phyloP scores from a whole-genome alignment of 2,888 invertebrate species.

The Nematopogon swammerdamellus region DNA sequence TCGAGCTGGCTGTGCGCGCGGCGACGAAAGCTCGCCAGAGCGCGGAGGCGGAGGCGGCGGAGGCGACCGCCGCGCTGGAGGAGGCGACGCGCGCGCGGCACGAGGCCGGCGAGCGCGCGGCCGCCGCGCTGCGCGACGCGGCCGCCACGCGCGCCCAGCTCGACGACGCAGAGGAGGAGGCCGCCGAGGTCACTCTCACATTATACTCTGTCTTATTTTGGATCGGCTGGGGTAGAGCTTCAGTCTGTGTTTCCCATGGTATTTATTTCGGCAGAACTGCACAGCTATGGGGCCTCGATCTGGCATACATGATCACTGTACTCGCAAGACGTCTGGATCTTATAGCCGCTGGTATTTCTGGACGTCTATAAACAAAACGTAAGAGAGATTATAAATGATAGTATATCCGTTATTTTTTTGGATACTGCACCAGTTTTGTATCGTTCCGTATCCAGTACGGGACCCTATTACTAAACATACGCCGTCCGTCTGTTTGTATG shows the following conservation, averaged over 20 bases:
- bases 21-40: constrained; percentile 85
- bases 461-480: too few species aligned
- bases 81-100: constrained; percentile 70
- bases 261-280: neutral
- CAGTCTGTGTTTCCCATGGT: too few species aligned
- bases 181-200: constrained; percentile 61
- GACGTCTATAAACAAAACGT: too few species aligned
- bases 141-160: constrained; percentile 78
- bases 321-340: neutral
- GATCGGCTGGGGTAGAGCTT: neutral
- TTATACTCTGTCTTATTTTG: too few species aligned
- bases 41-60: constrained; percentile 83
- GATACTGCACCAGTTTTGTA: too few species aligned
- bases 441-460: too few species aligned
- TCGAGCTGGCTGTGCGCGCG: constrained; percentile 79
- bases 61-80: constrained; percentile 78
- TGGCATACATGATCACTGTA: too few species aligned
- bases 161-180: constrained; percentile 93
- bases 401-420: too few species aligned
- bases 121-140: constrained; percentile 71
- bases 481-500: too few species aligned
- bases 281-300: too few species aligned
- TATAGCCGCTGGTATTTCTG: too few species aligned
- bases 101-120: constrained; percentile 76
- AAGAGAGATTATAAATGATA: too few species aligned